These are phyloP conservation scores for Osmerus mordax DNA, from an alignment of 2,113 vertebrate species.

Conservation along the genomic window DNA sequence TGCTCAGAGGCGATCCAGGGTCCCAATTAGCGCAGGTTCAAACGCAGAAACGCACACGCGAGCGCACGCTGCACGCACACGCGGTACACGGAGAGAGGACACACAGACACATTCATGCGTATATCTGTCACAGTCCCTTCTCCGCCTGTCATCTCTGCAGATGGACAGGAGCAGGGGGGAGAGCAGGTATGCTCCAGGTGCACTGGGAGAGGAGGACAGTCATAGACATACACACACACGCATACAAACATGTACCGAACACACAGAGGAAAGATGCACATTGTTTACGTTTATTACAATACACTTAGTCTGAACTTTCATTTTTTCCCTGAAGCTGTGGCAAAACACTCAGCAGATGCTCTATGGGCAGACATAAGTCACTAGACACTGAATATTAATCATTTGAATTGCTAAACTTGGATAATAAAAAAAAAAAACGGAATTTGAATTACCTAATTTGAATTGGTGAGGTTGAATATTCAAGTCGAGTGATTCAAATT, in stretches of 20 bases:
- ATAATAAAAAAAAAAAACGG: too few relatives aligned
- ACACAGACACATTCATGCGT: constrained; percentile 21
- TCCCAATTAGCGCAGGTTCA: constrained; percentile 67
- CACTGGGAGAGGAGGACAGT: constrained; percentile 31
- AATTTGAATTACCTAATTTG: too few relatives aligned
- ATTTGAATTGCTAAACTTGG: too few relatives aligned
- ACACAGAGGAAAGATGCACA: neutral
- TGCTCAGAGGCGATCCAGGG: constrained; percentile 54
- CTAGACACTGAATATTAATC: too few relatives aligned
- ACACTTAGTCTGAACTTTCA: too few relatives aligned
- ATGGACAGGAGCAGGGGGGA: constrained; percentile 59
- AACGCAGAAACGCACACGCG: constrained; percentile 38
- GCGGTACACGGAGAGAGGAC: neutral
- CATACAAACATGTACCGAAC: neutral
- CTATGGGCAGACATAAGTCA: too few relatives aligned
- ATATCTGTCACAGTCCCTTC: constrained; percentile 56
- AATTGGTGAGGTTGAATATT: too few relatives aligned
- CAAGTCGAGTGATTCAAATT: too few relatives aligned
- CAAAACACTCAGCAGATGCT: too few relatives aligned
- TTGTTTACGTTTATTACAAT: too few relatives aligned
- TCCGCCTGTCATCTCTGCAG: constrained; percentile 64
- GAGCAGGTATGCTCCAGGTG: constrained; percentile 65
- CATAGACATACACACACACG: neutral
- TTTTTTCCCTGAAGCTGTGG: too few relatives aligned
- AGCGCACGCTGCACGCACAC: neutral